Evolutionary conservation across 92 coral and sea anemone species (phyloP).

Genomic region (Porites evermanni): DNA sequence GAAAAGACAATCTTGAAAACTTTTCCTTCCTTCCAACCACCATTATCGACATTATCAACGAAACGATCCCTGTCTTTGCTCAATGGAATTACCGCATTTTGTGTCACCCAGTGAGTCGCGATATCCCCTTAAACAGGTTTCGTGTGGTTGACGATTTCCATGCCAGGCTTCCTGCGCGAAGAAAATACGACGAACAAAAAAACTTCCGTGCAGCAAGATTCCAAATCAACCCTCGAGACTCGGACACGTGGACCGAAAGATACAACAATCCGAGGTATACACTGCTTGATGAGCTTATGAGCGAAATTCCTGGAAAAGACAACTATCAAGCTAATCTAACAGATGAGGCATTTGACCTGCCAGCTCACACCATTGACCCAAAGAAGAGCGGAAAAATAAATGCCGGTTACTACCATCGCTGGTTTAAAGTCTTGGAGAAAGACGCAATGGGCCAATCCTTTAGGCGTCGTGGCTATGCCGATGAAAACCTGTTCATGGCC

Average conservation of each 20-base stretch:
- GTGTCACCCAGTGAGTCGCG: slow-evolving; percentile 78
- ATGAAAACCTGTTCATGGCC: slow-evolving; percentile 87
- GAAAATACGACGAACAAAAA: slow-evolving; percentile 38
- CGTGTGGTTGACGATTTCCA: slow-evolving; percentile 67
- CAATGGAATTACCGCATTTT: slow-evolving; percentile 86
- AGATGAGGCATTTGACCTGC: slow-evolving; percentile 79
- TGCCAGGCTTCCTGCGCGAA: slow-evolving; percentile 14
- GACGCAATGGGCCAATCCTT: slow-evolving; percentile 93
- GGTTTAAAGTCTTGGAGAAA: slow-evolving; percentile 75
- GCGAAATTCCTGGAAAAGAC: slow-evolving; percentile 89
- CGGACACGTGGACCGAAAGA: slow-evolving; percentile 50
- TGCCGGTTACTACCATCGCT: slow-evolving; percentile 86
- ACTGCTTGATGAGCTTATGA: slow-evolving; percentile 58
- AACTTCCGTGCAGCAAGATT: slow-evolving; percentile 72
- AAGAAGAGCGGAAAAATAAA: slow-evolving; percentile 64
- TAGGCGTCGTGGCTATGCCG: slow-evolving; percentile 88
- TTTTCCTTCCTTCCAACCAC: slow-evolving; percentile 88
- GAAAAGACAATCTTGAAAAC: slow-evolving; percentile 94
- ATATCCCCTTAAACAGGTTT: slow-evolving; percentile 68
- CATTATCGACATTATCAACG: slow-evolving; percentile 81
- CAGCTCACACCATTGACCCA: slow-evolving; percentile 75
- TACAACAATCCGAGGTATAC: slow-evolving; percentile 27
- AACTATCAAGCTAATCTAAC: slow-evolving; percentile 76
- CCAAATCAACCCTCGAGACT: slow-evolving; percentile 68
- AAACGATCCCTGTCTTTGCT: slow-evolving; percentile 80